Conservation (phyloP, 2,888 invertebrate species). For the Lasius platythorax region DNA sequence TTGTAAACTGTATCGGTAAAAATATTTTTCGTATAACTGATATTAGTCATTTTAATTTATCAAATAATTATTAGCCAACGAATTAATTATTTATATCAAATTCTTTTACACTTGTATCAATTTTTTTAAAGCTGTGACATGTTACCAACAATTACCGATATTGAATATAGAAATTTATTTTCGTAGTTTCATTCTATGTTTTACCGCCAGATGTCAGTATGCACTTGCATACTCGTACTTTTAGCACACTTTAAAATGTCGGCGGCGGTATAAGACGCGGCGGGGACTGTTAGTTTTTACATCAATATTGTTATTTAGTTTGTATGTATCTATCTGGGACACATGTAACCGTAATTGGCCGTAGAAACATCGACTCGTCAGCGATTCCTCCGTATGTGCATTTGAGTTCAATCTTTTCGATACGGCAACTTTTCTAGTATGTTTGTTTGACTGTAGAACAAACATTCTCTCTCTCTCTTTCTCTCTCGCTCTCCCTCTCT, state of each 20-base stretch:
- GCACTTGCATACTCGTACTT: neutral
- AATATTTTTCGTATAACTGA: neutral
- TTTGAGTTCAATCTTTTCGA: slow-evolving; percentile 1
- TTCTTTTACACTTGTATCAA: too few relatives aligned
- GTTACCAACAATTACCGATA: neutral
- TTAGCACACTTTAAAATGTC: slow-evolving; percentile 60
- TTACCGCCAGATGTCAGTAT: slow-evolving; percentile 41
- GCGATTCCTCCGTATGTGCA: slow-evolving; percentile 67
- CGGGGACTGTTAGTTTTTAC: slow-evolving; percentile 74
- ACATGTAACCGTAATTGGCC: slow-evolving; percentile 79
- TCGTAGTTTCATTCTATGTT: neutral
- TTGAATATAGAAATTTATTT: neutral
- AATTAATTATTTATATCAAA: neutral
- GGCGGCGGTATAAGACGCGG: slow-evolving; percentile 59
- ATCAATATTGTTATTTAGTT: slow-evolving; percentile 84
- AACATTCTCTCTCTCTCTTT: too few relatives aligned
- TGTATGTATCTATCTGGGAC: slow-evolving; percentile 73
- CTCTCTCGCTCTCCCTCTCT: too few relatives aligned
- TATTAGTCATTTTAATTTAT: too few relatives aligned
- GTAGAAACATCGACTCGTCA: slow-evolving; percentile 81
- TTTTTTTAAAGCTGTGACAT: too few relatives aligned
- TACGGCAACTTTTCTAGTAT: too few relatives aligned
- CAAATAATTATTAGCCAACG: neutral
- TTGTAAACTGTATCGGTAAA: neutral
- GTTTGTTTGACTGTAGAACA: too few relatives aligned